Evolutionary conservation across 2,113 vertebrate genomes (phyloP), one percentile per base, ranked within the genome.

Genomic region (Sciurus niger): DNA sequence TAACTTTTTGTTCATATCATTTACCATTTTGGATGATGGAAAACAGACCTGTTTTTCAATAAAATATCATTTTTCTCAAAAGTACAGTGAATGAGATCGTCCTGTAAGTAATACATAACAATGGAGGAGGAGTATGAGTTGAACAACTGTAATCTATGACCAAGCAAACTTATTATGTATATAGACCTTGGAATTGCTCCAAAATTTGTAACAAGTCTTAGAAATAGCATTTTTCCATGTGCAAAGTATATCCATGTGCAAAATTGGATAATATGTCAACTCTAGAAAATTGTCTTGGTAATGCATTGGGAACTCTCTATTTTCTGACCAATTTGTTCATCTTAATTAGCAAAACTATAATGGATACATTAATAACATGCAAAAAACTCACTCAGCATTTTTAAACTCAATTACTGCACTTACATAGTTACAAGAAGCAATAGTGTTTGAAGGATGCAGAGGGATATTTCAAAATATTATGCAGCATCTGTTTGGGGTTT

Each of bases 401-500:
- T 98, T 97, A 98, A 98, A 97, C 96, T 96, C 95, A 97, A 82
- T 96, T 92, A 87, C 97, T 97, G 55, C 95, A 95, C 90, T 97
- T 46, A 89, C 97, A 84, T 97, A 93, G 96, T 97, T 98, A 95
- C 96, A 96, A 97, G 97, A 94, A 97, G 97, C 95, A 98, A 80
- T 95, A 98, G 98, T 98, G 98, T 37, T 37, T 37, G 37, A 37
- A 37, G 37, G 37, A 37, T 37, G 37, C 37, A 37, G 37, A 37
- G 37, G 98, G 98, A 98, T 98, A 98, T 98, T 98, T 98, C 98
- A 98, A 98, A 37, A 98, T 98, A 98, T 98, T 98, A 98, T 98
- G 98, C 98, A 97, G 98, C 97, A 98, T 98, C 98, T 98, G 97
- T 99, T 98, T 98, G 95, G 98, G 98, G 97, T 98, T 99, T 99